Percentiles rank a stretch among this genome's conserved stretches.
These are phyloP conservation scores for Halocynthia roretzi DNA, from an alignment of 23 tunicate species.

Conservation along the genomic window DNA sequence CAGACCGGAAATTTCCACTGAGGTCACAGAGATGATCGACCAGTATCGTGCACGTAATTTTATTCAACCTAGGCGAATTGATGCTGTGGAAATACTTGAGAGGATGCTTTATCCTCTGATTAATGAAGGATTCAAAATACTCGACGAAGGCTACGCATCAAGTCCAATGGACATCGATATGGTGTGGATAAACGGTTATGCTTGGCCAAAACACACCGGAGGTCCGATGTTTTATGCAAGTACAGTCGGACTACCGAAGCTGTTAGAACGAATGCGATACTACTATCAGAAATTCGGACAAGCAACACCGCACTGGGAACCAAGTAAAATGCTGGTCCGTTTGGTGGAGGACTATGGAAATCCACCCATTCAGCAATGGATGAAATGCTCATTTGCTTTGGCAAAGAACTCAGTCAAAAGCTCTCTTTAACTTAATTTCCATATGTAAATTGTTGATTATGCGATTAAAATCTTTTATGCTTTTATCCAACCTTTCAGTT, in stretches of 20 bases:
- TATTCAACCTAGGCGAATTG: constrained; percentile 27
- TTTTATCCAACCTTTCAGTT: no score
- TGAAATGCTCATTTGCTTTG: constrained; percentile 12
- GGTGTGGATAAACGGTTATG: constrained; percentile 57
- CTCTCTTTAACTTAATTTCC: background rate
- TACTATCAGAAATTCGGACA: constrained; percentile 31
- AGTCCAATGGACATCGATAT: constrained; percentile 54
- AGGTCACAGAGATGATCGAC: constrained; percentile 47
- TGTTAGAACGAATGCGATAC: constrained; percentile 46
- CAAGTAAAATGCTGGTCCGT: constrained; percentile 59
- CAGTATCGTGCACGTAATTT: constrained; percentile 29
- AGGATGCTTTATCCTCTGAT: constrained; percentile 57
- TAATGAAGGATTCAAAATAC: constrained; percentile 75
- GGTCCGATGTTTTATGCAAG: constrained; percentile 85
- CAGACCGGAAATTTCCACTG: constrained; percentile 23
- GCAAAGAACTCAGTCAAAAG: background rate
- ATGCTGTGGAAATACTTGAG: constrained; percentile 47
- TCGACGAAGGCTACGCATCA: constrained; percentile 73
- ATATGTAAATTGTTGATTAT: no score
- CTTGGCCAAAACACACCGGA: constrained; percentile 70
- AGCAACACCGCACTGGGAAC: constrained; percentile 60
- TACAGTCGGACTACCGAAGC: constrained; percentile 63
- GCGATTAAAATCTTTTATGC: no score
- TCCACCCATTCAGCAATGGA: constrained; percentile 55
- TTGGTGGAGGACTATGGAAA: constrained; percentile 66